phyloP scores from a whole-genome alignment of 2,113 vertebrate species.

The Collichthys lucidus region DNA sequence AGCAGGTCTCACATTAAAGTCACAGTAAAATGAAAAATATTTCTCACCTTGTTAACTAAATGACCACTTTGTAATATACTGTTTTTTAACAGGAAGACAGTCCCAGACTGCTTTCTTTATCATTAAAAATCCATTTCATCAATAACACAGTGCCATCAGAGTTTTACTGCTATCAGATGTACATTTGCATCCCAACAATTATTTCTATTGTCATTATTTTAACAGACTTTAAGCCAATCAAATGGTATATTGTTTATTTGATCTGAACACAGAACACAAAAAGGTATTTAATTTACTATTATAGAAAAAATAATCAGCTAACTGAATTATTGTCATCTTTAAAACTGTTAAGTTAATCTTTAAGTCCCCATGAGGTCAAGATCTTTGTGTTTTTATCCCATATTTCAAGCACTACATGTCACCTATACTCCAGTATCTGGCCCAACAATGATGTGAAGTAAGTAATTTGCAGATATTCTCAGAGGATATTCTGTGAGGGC shows the following conservation, averaged over 20 bases:
- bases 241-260: not conserved
- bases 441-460: too few relatives aligned
- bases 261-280: not conserved
- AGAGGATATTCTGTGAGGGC: too few relatives aligned
- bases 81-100: not conserved
- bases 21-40: slow-evolving; percentile 16
- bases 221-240: not conserved
- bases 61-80: slow-evolving; percentile 9
- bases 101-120: not conserved
- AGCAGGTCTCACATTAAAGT: slow-evolving; percentile 47
- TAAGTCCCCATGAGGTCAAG: too few relatives aligned
- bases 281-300: not conserved
- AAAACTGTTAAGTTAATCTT: not conserved
- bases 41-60: slow-evolving; percentile 26
- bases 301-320: not conserved
- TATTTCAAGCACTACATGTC: too few relatives aligned
- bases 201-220: not conserved
- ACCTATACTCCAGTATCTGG: too few relatives aligned
- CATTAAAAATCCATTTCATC: slow-evolving; percentile 24
- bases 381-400: too few relatives aligned
- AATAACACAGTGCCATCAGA: not conserved
- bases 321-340: not conserved
- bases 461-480: too few relatives aligned
- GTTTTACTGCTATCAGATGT: not conserved
- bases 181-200: not conserved